Evolutionary conservation across 2,113 vertebrate species (phyloP), one percentile per base, ranked within the genome.

Genomic region (Neogale vison): DNA sequence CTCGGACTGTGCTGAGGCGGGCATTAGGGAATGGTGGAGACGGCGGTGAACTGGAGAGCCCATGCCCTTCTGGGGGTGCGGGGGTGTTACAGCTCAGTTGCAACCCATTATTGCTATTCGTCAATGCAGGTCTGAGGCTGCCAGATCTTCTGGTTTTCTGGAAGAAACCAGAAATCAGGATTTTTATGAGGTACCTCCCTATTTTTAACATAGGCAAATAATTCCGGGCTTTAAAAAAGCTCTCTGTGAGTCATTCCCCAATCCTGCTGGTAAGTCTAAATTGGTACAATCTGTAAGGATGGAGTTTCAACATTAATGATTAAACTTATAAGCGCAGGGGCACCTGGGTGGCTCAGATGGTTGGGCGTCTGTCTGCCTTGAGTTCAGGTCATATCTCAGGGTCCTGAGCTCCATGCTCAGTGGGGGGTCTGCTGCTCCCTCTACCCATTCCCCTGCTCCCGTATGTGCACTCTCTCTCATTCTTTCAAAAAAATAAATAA

Each of bases 201-300:
- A 52, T 69, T 88, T 79, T 95, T 69, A 93, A 86, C 63, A 85
- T 7, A 83, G 23, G 24, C 50, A 95, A 74, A 67, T 65, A 55
- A 81, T 82, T 59, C 31, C 42, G 57, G 26, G n/a, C 89, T 95
- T 72, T 93, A 29, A 80, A 84, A 94, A 93, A 81, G 26, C 29
- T 69, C 45, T 34, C 0, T 90, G 55, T 80, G 81, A 72, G 39
- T 85, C 65, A 72, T 69, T 55, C 63, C 15, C 10, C 42, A 17
- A n/a, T 23, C 57, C 36, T 59, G 26, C 71, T 47, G 23, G 74
- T 76, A 71, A 83, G 59, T 79, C 59, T 88, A 92, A 76, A 74
- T 3, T 67, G 63, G 45, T 52, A 80, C 1, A 42, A 14, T 79
- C 17, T 67, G 84, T 74, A 88, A 92, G 47, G 72, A 92, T 21